A percentile compares a stretch with the other conserved stretches of the same genome.
phyloP scores from a whole-genome alignment of 2,113 vertebrate species.

The Scolopax mira region DNA sequence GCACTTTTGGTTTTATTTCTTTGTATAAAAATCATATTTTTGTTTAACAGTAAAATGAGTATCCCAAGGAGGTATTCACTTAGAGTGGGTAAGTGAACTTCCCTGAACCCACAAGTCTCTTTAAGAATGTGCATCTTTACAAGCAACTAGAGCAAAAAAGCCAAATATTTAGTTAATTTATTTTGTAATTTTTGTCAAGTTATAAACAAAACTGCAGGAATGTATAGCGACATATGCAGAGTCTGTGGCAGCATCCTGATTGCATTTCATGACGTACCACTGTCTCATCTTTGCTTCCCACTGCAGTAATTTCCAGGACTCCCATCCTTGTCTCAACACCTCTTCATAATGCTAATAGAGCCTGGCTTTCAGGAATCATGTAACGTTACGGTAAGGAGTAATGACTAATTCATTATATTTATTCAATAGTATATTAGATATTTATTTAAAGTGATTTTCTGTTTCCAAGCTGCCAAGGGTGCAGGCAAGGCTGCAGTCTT shows the following conservation, averaged over 20 bases:
- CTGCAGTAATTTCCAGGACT: neutral
- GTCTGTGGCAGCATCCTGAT: neutral
- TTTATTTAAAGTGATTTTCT: constrained; percentile 38
- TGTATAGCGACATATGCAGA: neutral
- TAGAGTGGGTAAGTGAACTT: neutral
- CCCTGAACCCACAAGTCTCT: neutral
- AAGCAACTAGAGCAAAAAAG: neutral
- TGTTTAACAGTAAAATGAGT: neutral
- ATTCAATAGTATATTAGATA: neutral
- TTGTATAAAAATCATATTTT: neutral
- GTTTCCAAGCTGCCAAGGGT: neutral
- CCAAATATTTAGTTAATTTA: neutral
- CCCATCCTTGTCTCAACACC: neutral
- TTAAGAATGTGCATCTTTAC: neutral
- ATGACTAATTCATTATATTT: constrained; percentile 33
- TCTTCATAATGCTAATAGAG: neutral
- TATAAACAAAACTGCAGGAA: neutral
- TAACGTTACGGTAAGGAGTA: neutral
- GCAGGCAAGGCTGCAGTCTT: neutral
- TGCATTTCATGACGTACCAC: neutral
- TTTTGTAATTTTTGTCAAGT: neutral
- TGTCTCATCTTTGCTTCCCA: neutral
- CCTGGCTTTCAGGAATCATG: neutral
- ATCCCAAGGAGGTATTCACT: neutral
- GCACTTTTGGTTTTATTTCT: neutral